Conservation (phyloP, 35 echinoderm and acorn worm genomes). For the Lytechinus variegatus region DNA sequence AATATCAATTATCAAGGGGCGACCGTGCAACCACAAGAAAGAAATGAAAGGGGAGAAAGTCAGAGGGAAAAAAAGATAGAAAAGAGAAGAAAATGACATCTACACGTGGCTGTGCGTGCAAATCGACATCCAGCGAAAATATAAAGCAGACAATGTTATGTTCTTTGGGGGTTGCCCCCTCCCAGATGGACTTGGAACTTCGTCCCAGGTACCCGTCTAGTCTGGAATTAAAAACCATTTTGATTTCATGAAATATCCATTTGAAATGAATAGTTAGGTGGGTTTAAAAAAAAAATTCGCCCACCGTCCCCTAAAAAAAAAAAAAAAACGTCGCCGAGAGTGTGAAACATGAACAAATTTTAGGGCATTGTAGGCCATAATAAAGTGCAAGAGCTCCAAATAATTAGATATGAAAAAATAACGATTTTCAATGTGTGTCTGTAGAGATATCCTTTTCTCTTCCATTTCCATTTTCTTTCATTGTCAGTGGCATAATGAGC, state of each 20-base stretch:
- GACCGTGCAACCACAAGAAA: not conserved
- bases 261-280: too few species aligned
- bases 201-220: not conserved
- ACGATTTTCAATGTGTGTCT: too few species aligned
- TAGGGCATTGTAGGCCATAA: too few species aligned
- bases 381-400: too few species aligned
- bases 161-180: not conserved
- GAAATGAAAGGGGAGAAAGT: not conserved
- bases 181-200: not conserved
- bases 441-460: too few species aligned
- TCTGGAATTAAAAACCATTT: not conserved
- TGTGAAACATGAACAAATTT: too few species aligned
- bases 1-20: conserved; percentile 38
- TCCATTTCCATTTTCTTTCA: too few species aligned
- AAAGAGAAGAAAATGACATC: not conserved
- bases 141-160: not conserved
- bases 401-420: too few species aligned
- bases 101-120: not conserved
- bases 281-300: too few species aligned
- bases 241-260: not conserved
- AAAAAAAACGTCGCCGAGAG: too few species aligned
- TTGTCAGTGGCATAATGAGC: too few species aligned
- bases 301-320: too few species aligned
- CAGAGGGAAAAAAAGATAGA: not conserved
- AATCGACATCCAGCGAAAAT: not conserved